These are phyloP conservation scores for Leptodactylus fallax DNA, from an alignment of 2,797 vertebrate species.

Conservation along the genomic window DNA sequence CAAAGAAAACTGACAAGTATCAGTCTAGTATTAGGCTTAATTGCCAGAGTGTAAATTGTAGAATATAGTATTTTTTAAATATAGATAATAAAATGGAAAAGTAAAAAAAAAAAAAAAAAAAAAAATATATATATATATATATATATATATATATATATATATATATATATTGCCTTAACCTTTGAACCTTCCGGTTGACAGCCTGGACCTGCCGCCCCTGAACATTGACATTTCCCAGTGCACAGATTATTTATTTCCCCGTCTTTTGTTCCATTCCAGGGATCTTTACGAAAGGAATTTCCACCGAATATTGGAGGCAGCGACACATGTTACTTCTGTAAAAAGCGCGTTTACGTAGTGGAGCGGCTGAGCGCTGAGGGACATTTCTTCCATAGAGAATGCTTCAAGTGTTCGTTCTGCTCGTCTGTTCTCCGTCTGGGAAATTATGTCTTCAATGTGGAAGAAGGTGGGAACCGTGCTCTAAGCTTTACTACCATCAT, in stretches of 20 bases:
- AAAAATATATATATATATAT: too few species aligned
- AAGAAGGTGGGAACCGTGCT: constrained; percentile 79
- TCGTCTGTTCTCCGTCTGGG: constrained; percentile 84
- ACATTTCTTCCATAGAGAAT: constrained; percentile 94
- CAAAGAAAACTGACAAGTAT: too few species aligned
- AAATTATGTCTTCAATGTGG: constrained; percentile 87
- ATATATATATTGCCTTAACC: too few species aligned
- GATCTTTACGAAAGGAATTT: constrained; percentile 81
- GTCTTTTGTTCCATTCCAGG: constrained; percentile 71
- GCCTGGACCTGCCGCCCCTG: background rate
- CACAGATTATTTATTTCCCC: background rate
- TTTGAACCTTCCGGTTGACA: background rate
- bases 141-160: too few species aligned
- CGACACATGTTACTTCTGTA: constrained; percentile 90
- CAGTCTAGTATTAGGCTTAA: too few species aligned
- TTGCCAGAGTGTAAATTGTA: too few species aligned
- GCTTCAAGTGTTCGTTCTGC: constrained; percentile 92
- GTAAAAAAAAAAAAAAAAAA: too few species aligned
- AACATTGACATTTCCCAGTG: background rate
- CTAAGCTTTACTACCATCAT: background rate
- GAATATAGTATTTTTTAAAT: too few species aligned
- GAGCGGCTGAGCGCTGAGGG: constrained; percentile 92
- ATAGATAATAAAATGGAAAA: too few species aligned
- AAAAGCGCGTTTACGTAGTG: constrained; percentile 91
- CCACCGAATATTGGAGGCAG: constrained; percentile 84